These are phyloP conservation scores for Sisor rabdophorus DNA, from an alignment of 2,113 vertebrate genomes.

Conservation along the genomic window DNA sequence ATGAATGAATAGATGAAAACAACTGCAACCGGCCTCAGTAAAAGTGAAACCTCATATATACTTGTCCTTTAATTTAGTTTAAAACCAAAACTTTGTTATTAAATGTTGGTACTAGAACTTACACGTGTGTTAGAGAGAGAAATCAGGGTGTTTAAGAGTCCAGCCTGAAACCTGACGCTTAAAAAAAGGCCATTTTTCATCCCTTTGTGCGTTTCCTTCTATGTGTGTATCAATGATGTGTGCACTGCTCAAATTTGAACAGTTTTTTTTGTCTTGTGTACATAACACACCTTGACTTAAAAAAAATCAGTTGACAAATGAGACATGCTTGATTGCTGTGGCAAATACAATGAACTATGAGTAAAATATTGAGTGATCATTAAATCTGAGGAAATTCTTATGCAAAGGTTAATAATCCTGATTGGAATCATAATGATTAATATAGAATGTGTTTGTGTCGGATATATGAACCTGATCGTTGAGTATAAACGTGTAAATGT, in stretches of 20 bases:
- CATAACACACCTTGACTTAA: slow-evolving; percentile 42
- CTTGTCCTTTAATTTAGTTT: too few species aligned
- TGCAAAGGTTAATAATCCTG: slow-evolving; percentile 24
- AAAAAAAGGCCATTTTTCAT: slow-evolving; percentile 9
- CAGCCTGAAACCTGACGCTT: slow-evolving; percentile 5
- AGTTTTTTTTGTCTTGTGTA: slow-evolving; percentile 37
- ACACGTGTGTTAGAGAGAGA: too few species aligned
- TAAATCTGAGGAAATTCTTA: slow-evolving; percentile 42
- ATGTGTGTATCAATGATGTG: slow-evolving; percentile 13
- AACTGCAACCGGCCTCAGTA: too few species aligned
- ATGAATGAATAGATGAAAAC: too few species aligned
- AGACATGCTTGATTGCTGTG: slow-evolving; percentile 42
- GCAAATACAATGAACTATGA: slow-evolving; percentile 36
- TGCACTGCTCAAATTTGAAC: slow-evolving; percentile 31
- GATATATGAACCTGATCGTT: neutral
- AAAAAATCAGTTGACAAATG: slow-evolving; percentile 35
- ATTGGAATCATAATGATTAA: slow-evolving; percentile 23
- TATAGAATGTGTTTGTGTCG: slow-evolving; percentile 16
- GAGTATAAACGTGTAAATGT: neutral
- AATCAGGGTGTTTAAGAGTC: neutral
- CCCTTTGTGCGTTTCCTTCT: slow-evolving; percentile 12
- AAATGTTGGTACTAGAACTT: too few species aligned
- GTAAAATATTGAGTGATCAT: slow-evolving; percentile 40
- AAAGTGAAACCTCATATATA: too few species aligned
- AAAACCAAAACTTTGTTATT: too few species aligned